A percentile compares a stretch with the other conserved stretches of the same genome.
phyloP scores from a whole-genome alignment of 2,797 vertebrate species.

The Australoheros facetus region DNA sequence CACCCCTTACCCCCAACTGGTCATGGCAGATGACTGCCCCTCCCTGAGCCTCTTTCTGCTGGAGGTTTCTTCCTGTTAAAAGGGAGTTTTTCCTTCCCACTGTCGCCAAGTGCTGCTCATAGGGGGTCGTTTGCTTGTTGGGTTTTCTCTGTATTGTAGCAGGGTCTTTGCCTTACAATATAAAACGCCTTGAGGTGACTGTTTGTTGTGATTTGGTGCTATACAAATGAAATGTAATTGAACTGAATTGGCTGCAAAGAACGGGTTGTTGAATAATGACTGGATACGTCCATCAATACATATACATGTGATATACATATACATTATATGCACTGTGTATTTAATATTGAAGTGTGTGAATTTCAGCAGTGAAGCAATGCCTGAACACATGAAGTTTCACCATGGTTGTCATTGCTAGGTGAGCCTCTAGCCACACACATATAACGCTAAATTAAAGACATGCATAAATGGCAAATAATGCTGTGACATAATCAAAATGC shows the following conservation, averaged over 20 bases:
- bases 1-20: background rate
- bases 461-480: background rate
- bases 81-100: background rate
- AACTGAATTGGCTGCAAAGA: background rate
- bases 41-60: background rate
- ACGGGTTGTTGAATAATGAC: no score
- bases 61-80: background rate
- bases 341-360: background rate
- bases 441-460: accelerated
- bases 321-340: background rate
- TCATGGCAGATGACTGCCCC: accelerated
- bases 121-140: accelerated
- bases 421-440: background rate
- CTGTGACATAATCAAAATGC: background rate
- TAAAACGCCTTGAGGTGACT: background rate
- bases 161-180: accelerated
- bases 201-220: background rate
- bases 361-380: background rate
- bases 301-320: no score
- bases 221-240: background rate
- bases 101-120: accelerated
- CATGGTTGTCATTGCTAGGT: background rate
- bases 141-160: background rate
- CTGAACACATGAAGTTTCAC: background rate
- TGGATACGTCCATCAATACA: no score